Base-by-base conservation (phyloP, 2,113 vertebrate genomes). In the Barbus barbus region DNA sequence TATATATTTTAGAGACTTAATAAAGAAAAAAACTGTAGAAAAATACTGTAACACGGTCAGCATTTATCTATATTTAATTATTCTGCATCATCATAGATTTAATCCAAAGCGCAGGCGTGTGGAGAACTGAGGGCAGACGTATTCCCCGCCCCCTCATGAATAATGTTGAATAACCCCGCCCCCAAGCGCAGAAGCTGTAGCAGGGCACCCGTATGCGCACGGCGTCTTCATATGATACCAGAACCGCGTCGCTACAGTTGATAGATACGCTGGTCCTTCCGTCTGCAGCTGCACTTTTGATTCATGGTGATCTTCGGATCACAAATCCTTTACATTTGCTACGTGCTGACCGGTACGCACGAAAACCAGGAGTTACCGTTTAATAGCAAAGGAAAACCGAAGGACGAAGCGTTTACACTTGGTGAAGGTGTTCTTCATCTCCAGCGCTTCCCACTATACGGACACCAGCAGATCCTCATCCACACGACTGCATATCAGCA, bases 161-260 rank as follows among this genome's bases (percentile, higher is more conserved):
- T 74, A 63, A 61, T 63, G 12, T 0, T 22, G 0, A 0, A 3
- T 63, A 51, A 20, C 73, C 3, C 72, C 44, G 72, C 82, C 82
- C 82, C 82, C 36, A 33, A 13, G 69, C 81, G 67, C 81, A 83
- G 67, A 74, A 46, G 24, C 79, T 76, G 85, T 69, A 44, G 74
- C 78, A 82, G 73, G 61, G 82, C 78, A 61, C 8, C 44, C 3
- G 41, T 65, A 31, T 46, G 78, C 60, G 24, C 60, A 14, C 78
- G 78, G 78, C 41, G 18, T 67, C 61, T 48, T 67, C 78, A 48
- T 18, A 46, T 67, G 26, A 48, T 33, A 63, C 41, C 41, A 48
- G 38, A 80, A 8, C 9, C 78, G 78, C 24, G 60, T 67, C 18
- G 60, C 78, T 22, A 33, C 26, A 16, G 41, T 63, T 48, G 38